These are phyloP conservation scores for Valencia hispanica DNA, from an alignment of 2,797 vertebrate species.

Conservation along the genomic window DNA sequence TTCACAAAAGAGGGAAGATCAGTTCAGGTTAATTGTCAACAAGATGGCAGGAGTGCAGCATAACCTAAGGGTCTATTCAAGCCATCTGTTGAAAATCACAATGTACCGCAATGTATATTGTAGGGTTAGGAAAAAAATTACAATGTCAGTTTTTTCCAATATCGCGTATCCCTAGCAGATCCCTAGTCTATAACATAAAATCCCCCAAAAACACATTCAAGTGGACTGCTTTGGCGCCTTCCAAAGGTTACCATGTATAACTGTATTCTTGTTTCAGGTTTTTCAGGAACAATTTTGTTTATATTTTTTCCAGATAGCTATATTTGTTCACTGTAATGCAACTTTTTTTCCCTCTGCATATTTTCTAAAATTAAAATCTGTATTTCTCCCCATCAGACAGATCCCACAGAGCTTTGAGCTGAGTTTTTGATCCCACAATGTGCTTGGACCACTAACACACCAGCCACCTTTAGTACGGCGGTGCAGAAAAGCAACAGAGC, in stretches of 20 bases:
- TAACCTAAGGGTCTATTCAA: too few species aligned
- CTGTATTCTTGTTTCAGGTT: not conserved
- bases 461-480: slow-evolving; percentile 44
- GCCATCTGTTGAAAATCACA: too few species aligned
- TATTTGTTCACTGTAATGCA: not conserved
- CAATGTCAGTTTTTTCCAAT: too few species aligned
- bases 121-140: too few species aligned
- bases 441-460: not conserved
- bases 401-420: not conserved
- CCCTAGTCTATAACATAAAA: not conserved
- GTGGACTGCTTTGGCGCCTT: too few species aligned
- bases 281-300: not conserved
- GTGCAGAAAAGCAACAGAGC: slow-evolving; percentile 30
- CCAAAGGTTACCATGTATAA: not conserved
- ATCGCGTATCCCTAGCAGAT: too few species aligned
- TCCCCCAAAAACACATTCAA: not conserved
- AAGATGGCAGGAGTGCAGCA: too few species aligned
- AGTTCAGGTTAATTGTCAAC: too few species aligned
- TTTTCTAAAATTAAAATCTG: not conserved
- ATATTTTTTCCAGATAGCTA: not conserved
- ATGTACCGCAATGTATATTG: too few species aligned
- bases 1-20: too few species aligned
- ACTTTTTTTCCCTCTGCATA: not conserved
- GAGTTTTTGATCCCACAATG: not conserved
- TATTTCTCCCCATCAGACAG: not conserved